Conservation (phyloP, 2,113 vertebrate species). For the Pithys albifrons region DNA sequence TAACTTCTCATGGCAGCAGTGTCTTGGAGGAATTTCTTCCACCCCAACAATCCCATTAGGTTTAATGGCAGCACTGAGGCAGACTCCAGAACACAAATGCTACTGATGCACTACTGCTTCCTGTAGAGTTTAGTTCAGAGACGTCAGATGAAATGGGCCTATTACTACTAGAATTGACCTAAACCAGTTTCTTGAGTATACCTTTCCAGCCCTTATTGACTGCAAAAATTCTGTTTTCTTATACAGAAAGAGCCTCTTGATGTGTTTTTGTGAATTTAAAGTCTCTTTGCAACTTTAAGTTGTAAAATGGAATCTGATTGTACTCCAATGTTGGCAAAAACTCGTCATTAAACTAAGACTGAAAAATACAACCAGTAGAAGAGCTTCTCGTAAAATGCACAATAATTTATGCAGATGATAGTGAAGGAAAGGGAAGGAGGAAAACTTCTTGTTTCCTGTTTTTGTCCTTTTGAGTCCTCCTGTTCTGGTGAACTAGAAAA, state of each 20-base stretch:
- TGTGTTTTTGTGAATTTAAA: neutral
- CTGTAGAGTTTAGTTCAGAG: neutral
- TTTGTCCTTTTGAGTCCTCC: neutral
- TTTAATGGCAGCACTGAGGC: neutral
- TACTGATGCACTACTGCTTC: neutral
- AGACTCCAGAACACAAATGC: neutral
- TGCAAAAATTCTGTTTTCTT: neutral
- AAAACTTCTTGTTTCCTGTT: neutral
- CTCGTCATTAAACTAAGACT: neutral
- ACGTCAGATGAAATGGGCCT: neutral
- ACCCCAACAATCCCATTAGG: neutral
- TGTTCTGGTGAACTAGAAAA: neutral
- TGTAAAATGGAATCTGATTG: neutral
- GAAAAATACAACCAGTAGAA: neutral
- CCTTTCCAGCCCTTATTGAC: neutral
- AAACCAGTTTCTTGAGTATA: neutral
- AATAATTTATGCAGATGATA: neutral
- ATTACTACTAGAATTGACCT: neutral
- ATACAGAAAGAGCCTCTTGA: neutral
- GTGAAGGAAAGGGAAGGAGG: neutral
- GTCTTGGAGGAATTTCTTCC: neutral
- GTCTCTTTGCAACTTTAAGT: neutral
- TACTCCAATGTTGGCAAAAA: neutral
- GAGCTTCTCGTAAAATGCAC: neutral
- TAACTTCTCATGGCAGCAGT: neutral